These are phyloP conservation scores for Nephrotoma appendiculata DNA, from an alignment of 2,888 invertebrate genomes.

Conservation along the genomic window DNA sequence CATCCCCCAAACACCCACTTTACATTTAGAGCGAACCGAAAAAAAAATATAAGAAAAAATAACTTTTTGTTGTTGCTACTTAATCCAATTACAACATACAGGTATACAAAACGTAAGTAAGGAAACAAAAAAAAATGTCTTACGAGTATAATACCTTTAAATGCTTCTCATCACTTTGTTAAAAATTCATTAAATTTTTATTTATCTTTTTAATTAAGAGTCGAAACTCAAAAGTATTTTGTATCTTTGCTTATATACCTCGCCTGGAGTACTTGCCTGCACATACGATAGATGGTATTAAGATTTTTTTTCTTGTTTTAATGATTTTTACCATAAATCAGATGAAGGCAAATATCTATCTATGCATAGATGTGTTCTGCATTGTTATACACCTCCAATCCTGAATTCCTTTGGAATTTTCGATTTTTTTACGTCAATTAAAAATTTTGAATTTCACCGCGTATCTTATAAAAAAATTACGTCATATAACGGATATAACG, in stretches of 20 bases:
- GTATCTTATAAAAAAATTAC: too few relatives aligned
- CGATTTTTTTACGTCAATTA: too few relatives aligned
- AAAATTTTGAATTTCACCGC: too few relatives aligned
- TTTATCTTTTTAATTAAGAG: neutral
- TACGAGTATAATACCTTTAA: neutral
- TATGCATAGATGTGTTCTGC: too few relatives aligned
- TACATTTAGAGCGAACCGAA: neutral
- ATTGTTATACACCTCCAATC: too few relatives aligned
- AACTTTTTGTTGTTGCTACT: neutral
- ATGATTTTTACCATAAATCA: neutral
- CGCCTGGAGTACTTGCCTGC: neutral
- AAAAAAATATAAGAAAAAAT: neutral
- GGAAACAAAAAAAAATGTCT: neutral
- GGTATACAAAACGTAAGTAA: neutral
- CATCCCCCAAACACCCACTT: neutral
- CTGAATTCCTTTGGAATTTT: too few relatives aligned
- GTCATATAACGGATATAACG: too few relatives aligned
- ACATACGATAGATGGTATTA: neutral
- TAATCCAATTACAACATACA: neutral
- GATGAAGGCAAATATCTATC: too few relatives aligned
- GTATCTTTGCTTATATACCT: neutral
- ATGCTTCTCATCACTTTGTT: neutral
- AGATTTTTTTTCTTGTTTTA: neutral
- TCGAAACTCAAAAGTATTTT: neutral
- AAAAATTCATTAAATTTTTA: neutral